Evolutionary conservation across 2,797 vertebrate genomes (phyloP).

Genomic region (Xenopus petersii): DNA sequence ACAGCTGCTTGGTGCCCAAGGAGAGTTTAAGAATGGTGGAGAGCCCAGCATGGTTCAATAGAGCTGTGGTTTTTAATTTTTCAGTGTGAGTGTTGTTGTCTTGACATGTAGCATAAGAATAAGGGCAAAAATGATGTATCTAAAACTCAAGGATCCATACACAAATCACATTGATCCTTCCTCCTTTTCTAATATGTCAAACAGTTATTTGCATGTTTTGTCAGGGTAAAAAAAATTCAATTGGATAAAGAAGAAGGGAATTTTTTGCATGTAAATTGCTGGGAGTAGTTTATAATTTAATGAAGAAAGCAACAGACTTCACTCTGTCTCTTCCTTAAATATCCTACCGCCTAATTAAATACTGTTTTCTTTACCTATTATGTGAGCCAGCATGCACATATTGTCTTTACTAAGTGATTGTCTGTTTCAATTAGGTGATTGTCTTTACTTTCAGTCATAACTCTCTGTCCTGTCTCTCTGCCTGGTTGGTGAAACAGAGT

Average conservation of each 20-base stretch:
- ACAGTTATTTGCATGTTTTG: no score
- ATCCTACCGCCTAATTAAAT: slow-evolving; percentile 47
- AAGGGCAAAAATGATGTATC: no score
- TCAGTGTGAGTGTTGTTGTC: no score
- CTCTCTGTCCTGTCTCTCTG: slow-evolving; percentile 25
- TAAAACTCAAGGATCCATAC: no score
- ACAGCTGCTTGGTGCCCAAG: no score
- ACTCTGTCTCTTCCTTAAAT: slow-evolving; percentile 45
- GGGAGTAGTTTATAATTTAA: slow-evolving; percentile 46
- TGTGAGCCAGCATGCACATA: slow-evolving; percentile 47
- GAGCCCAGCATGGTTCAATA: no score
- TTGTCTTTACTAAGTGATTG: slow-evolving; percentile 50
- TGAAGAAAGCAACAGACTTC: slow-evolving; percentile 44
- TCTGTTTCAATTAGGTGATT: slow-evolving; percentile 50
- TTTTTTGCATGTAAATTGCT: slow-evolving; percentile 45
- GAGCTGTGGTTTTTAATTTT: no score
- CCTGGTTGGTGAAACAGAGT: slow-evolving; percentile 2
- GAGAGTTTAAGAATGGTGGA: no score
- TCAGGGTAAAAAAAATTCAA: no score
- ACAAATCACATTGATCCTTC: no score
- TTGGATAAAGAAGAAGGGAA: slow-evolving; percentile 2
- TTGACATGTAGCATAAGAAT: no score
- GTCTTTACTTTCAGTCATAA: slow-evolving; percentile 39
- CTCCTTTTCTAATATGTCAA: no score
- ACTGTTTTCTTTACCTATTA: slow-evolving; percentile 50